Evolutionary conservation across 2,888 invertebrate species (phyloP).

Genomic region (Xanthorhoe spadicearia): DNA sequence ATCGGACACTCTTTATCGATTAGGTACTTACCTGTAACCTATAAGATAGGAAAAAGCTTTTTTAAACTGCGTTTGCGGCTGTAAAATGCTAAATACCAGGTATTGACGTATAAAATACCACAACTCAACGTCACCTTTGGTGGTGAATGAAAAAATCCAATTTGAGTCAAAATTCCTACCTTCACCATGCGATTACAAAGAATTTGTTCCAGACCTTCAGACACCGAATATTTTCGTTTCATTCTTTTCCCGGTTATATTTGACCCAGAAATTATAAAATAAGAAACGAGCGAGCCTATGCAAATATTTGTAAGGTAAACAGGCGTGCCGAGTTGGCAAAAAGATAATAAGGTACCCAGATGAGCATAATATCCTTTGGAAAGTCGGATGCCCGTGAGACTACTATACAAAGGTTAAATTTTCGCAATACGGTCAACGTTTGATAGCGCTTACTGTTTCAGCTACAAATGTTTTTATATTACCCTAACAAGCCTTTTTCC

Average conservation of each 20-base stretch:
- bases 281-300: slow-evolving; percentile 45
- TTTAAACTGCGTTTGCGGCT: no score
- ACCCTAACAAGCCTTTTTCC: slow-evolving; percentile 12
- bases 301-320: slow-evolving; percentile 46
- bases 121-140: no score
- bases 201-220: slow-evolving; percentile 19
- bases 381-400: slow-evolving; percentile 36
- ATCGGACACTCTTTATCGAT: no score
- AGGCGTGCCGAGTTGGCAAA: slow-evolving; percentile 45
- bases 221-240: slow-evolving; percentile 28
- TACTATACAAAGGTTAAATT: slow-evolving; percentile 32
- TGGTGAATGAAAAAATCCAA: no score
- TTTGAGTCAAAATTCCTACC: slow-evolving; percentile 9
- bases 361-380: slow-evolving; percentile 41
- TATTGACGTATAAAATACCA: no score
- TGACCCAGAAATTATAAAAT: slow-evolving; percentile 45
- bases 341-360: slow-evolving; percentile 46
- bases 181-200: slow-evolving; percentile 9
- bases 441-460: slow-evolving; percentile 20
- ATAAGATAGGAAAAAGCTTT: no score
- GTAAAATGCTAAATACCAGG: no score
- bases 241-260: slow-evolving; percentile 37
- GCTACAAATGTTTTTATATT: slow-evolving; percentile 26
- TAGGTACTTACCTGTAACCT: no score
- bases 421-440: slow-evolving; percentile 30